Evolutionary conservation across 2,797 vertebrate species (phyloP).

Genomic region (Meda fulgida): DNA sequence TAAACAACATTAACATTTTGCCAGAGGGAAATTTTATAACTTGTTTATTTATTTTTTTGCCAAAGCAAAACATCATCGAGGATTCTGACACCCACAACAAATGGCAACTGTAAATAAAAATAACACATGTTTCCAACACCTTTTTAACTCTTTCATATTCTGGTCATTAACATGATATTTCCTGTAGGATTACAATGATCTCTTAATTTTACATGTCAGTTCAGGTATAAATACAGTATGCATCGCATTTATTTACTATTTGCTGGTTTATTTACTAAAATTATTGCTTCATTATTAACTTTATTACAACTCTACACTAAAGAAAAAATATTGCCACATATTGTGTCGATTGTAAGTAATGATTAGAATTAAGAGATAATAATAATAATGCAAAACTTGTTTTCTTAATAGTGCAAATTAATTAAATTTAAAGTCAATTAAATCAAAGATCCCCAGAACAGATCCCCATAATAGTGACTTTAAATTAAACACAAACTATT

Average conservation of each 20-base stretch:
- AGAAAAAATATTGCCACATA: neutral
- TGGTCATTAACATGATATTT: neutral
- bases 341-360: neutral
- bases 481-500: neutral
- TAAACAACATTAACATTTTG: neutral
- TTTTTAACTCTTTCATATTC: neutral
- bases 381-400: neutral
- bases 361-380: neutral
- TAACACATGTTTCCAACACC: conserved; percentile 5
- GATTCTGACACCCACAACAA: conserved; percentile 8
- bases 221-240: neutral
- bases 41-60: neutral
- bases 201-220: no score
- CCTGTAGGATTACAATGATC: neutral
- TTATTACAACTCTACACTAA: neutral
- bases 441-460: neutral
- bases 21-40: neutral
- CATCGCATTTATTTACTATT: neutral
- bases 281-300: neutral
- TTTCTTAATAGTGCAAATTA: neutral
- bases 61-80: neutral
- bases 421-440: neutral
- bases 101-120: neutral
- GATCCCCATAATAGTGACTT: neutral
- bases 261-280: neutral